Percentiles rank a stretch among this genome's conserved stretches.
These are phyloP conservation scores for Aphelocoma californica DNA, from an alignment of 2,797 vertebrate species.

Conservation along the genomic window DNA sequence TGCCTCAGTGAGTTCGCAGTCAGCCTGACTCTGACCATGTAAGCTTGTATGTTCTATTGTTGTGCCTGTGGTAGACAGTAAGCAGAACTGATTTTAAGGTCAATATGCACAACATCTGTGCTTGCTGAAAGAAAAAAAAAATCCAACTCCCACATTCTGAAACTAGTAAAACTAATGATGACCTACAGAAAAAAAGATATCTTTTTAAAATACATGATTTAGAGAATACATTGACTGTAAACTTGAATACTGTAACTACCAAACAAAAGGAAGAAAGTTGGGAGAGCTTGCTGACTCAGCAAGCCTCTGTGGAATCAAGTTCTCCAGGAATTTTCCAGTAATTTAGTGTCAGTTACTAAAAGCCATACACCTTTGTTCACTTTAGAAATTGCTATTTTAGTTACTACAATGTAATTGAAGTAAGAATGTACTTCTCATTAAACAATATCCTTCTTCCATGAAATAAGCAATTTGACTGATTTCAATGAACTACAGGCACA, in stretches of 20 bases:
- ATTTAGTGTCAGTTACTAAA: background rate
- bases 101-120: background rate
- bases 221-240: background rate
- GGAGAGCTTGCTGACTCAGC: background rate
- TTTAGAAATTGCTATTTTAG: background rate
- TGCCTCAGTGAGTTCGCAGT: background rate
- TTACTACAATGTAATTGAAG: background rate
- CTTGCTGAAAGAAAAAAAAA: background rate
- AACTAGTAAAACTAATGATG: background rate
- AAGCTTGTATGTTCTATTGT: background rate
- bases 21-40: background rate
- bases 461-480: background rate
- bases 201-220: background rate
- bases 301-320: background rate
- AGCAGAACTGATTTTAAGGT: constrained; percentile 3
- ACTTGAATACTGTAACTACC: background rate
- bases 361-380: background rate
- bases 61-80: background rate
- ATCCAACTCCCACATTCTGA: background rate
- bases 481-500: background rate
- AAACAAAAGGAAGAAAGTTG: background rate
- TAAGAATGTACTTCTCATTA: background rate
- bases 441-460: background rate
- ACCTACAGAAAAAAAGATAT: background rate
- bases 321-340: background rate